phyloP scores from a whole-genome alignment of 2,797 vertebrate genomes.

The Ctenopoma kingsleyae region DNA sequence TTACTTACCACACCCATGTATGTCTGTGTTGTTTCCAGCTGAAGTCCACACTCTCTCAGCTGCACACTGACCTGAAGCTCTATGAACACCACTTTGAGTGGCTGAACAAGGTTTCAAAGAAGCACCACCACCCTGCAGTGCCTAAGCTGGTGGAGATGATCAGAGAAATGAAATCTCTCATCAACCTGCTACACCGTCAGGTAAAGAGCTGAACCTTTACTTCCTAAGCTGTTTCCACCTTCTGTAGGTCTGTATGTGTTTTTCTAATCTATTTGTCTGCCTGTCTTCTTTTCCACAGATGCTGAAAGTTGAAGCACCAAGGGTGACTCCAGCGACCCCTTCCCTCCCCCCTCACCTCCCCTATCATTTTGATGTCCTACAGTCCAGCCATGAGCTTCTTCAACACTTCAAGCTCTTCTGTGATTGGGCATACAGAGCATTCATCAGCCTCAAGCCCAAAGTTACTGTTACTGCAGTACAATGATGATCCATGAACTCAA shows the following conservation, averaged over 20 bases:
- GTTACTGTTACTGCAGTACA: constrained; percentile 64
- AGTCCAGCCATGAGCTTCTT: constrained; percentile 87
- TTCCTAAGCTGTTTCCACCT: not conserved
- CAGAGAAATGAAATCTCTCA: constrained; percentile 81
- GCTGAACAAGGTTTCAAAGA: constrained; percentile 84
- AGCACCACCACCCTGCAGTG: constrained; percentile 80
- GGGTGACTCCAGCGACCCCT: constrained; percentile 67
- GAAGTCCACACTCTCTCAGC: constrained; percentile 85
- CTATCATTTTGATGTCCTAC: constrained; percentile 84
- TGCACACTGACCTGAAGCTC: constrained; percentile 84
- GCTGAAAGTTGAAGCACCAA: constrained; percentile 79
- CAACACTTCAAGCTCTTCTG: constrained; percentile 87
- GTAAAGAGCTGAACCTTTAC: constrained; percentile 60
- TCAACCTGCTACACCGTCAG: constrained; percentile 82
- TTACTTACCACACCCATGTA: constrained; percentile 62
- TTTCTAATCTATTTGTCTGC: constrained; percentile 15
- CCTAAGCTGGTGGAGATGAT: constrained; percentile 85
- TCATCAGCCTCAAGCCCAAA: constrained; percentile 85
- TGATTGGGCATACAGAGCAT: constrained; percentile 86
- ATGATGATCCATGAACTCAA: constrained; percentile 55
- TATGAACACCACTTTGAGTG: constrained; percentile 89
- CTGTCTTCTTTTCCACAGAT: constrained; percentile 70
- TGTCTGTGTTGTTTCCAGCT: constrained; percentile 75
- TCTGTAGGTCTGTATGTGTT: not conserved
- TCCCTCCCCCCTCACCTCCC: constrained; percentile 82